Evolutionary conservation across 2,888 invertebrate genomes (phyloP).

Genomic region (Nemurella pictetii): DNA sequence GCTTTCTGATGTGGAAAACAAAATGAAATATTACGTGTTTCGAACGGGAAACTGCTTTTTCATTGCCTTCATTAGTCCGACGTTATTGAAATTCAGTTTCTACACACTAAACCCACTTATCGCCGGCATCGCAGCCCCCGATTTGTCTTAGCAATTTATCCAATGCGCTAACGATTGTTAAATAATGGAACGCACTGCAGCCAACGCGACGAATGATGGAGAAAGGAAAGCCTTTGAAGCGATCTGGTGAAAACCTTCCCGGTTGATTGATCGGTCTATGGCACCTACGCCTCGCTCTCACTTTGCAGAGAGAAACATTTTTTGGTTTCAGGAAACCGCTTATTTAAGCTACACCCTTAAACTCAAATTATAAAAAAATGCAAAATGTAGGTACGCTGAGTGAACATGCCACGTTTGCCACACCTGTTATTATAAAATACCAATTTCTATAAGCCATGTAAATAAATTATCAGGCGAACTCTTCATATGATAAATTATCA

Average conservation of each 20-base stretch:
- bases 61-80: background rate
- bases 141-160: background rate
- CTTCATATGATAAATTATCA: no score
- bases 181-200: background rate
- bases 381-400: no score
- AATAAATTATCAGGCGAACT: no score
- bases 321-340: no score
- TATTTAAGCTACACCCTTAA: no score
- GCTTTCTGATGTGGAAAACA: background rate
- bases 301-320: no score
- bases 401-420: no score
- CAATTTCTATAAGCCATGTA: no score
- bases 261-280: background rate
- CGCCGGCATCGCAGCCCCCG: background rate
- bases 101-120: background rate
- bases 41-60: constrained; percentile 10
- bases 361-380: no score
- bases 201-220: background rate
- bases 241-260: background rate
- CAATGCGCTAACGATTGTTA: background rate
- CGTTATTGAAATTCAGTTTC: constrained; percentile 1
- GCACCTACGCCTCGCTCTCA: no score
- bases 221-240: background rate
- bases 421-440: no score
- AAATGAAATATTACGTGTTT: constrained; percentile 30